These are phyloP conservation scores for Montipora capitata DNA, from an alignment of 92 coral and sea anemone species.

Conservation along the genomic window DNA sequence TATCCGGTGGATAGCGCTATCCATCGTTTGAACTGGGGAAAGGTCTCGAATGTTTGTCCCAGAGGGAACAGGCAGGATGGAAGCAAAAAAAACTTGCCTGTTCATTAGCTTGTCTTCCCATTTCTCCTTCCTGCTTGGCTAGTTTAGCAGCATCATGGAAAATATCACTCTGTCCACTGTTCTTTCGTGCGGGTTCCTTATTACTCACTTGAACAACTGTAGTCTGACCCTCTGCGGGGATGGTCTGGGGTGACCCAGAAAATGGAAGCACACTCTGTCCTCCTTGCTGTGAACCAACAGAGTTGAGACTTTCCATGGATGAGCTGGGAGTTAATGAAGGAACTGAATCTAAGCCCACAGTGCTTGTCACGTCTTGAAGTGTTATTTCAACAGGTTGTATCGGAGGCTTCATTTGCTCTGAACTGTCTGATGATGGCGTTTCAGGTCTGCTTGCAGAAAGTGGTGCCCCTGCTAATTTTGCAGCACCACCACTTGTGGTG, in stretches of 20 bases:
- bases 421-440: constrained; percentile 33
- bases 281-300: constrained; percentile 76
- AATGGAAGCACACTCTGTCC: constrained; percentile 5
- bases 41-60: too few species aligned
- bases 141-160: constrained; percentile 19
- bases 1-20: too few species aligned
- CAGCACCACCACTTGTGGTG: background rate
- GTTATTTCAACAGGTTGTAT: constrained; percentile 63
- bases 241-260: constrained; percentile 73
- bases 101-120: constrained; percentile 5
- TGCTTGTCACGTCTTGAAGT: constrained; percentile 60
- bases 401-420: constrained; percentile 46
- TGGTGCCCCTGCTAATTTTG: background rate
- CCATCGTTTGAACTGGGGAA: too few species aligned
- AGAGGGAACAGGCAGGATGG: too few species aligned
- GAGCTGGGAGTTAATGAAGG: constrained; percentile 94
- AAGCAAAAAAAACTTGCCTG: constrained; percentile 3
- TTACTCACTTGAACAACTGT: background rate
- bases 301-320: constrained; percentile 90
- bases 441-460: constrained; percentile 28
- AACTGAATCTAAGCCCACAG: constrained; percentile 42
- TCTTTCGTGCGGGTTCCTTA: constrained; percentile 34
- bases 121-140: constrained; percentile 39
- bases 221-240: constrained; percentile 22
- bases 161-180: constrained; percentile 28